Conservation (phyloP, 2,797 vertebrate genomes). For the Poeciliopsis presidionis region DNA sequence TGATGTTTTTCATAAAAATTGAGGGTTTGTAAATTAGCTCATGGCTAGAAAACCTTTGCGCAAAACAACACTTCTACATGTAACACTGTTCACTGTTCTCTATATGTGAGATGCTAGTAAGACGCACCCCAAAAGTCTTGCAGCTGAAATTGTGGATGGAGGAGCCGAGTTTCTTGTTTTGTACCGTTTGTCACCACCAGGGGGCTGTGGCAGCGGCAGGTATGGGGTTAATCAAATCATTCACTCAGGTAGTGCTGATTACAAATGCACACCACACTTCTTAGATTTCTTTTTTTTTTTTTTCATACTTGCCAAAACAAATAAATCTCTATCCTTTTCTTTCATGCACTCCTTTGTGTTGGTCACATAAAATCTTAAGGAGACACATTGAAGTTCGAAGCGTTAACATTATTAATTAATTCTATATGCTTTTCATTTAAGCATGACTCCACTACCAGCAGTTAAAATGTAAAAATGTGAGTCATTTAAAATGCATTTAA, state of each 20-base stretch:
- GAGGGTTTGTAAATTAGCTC: no score
- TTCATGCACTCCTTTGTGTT: no score
- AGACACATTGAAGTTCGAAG: not conserved
- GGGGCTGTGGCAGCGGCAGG: no score
- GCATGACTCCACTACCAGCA: not conserved
- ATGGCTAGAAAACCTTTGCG: no score
- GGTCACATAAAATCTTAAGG: no score
- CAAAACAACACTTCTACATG: no score
- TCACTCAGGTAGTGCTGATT: not conserved
- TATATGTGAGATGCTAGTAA: not conserved
- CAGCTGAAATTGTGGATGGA: not conserved
- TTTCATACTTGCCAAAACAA: not conserved
- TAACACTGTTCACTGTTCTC: no score
- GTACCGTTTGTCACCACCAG: no score
- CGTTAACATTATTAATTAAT: not conserved
- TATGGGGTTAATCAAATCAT: not conserved
- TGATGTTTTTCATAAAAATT: no score
- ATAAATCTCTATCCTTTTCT: no score
- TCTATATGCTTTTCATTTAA: not conserved
- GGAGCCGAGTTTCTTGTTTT: no score
- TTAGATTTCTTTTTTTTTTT: not conserved
- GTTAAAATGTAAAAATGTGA: not conserved
- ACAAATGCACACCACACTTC: not conserved
- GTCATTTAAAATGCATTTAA: not conserved
- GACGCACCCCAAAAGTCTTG: not conserved